Percentiles rank a stretch among this genome's conserved stretches.
Conservation (phyloP, 2,113 vertebrate genomes). For the Charadrius vociferus region DNA sequence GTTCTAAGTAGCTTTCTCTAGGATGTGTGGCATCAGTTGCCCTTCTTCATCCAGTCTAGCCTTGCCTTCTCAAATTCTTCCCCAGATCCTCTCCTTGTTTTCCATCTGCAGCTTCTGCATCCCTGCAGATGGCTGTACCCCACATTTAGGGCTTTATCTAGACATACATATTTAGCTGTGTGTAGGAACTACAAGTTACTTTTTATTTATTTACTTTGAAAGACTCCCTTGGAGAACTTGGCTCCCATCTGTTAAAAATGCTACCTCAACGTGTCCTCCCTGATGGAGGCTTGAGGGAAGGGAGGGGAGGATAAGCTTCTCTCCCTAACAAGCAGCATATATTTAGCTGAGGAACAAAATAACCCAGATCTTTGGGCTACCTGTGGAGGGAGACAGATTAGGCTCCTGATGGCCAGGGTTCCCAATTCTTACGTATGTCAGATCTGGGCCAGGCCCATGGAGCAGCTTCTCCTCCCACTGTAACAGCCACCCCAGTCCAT, state of each 20-base stretch:
- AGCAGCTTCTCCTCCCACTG: background rate
- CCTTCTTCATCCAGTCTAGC: background rate
- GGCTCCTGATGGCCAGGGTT: background rate
- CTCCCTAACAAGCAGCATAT: background rate
- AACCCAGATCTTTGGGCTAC: background rate
- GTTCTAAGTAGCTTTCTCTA: background rate
- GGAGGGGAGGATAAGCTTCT: background rate
- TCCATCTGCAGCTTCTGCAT: background rate
- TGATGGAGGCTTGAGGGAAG: background rate
- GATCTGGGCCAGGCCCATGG: background rate
- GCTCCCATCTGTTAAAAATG: constrained; percentile 36
- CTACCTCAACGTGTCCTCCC: background rate
- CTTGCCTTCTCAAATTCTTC: background rate
- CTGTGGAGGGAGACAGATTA: background rate
- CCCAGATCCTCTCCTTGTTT: background rate
- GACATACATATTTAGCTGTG: background rate
- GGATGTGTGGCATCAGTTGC: background rate
- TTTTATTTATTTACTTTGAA: constrained; percentile 50
- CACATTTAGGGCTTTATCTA: background rate
- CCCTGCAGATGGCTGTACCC: background rate
- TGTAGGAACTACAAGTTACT: constrained; percentile 34
- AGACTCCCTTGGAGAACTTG: background rate
- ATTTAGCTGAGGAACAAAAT: constrained; percentile 16
- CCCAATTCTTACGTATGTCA: background rate
- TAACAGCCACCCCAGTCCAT: background rate